Evolutionary conservation across 2,888 invertebrate species (phyloP).

Genomic region (Caenorhabditis parvicauda): DNA sequence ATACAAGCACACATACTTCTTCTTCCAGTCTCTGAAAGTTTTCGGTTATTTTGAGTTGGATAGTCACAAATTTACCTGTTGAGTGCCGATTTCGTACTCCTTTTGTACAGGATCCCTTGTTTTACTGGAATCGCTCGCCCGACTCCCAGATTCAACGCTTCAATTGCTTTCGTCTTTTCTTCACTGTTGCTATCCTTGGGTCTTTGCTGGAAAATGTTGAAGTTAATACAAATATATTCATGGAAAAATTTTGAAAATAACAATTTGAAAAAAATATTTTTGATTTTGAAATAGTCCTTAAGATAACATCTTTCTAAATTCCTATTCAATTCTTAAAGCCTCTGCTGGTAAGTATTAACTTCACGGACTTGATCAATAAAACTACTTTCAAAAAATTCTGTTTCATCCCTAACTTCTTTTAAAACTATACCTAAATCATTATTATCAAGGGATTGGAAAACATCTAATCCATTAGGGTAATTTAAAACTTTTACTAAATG

Average conservation of each 20-base stretch:
- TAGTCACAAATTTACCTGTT: slow-evolving; percentile 20
- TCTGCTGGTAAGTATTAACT: too few species aligned
- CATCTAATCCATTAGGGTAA: too few species aligned
- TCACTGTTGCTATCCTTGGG: slow-evolving; percentile 33
- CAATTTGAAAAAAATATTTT: slow-evolving; percentile 61
- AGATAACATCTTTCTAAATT: too few species aligned
- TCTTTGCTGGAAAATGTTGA: slow-evolving; percentile 27
- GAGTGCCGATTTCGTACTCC: slow-evolving; percentile 64
- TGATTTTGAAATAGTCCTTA: slow-evolving; percentile 63
- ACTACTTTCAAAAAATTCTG: too few species aligned
- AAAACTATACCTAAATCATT: too few species aligned
- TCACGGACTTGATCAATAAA: too few species aligned
- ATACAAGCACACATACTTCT: slow-evolving; percentile 93
- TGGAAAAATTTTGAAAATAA: background rate
- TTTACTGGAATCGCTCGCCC: slow-evolving; percentile 93
- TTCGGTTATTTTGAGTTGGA: background rate
- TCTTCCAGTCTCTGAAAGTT: slow-evolving; percentile 97
- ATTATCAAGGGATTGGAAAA: too few species aligned
- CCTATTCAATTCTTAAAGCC: too few species aligned
- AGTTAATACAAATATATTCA: background rate
- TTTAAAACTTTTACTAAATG: too few species aligned
- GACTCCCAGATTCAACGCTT: slow-evolving; percentile 71
- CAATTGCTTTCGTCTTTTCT: slow-evolving; percentile 34
- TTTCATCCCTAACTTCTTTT: too few species aligned
- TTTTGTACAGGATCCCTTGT: slow-evolving; percentile 93